Evolutionary conservation across 2,113 vertebrate species (phyloP), one percentile per base, ranked within the genome.

Genomic region (Rhipidura dahli): DNA sequence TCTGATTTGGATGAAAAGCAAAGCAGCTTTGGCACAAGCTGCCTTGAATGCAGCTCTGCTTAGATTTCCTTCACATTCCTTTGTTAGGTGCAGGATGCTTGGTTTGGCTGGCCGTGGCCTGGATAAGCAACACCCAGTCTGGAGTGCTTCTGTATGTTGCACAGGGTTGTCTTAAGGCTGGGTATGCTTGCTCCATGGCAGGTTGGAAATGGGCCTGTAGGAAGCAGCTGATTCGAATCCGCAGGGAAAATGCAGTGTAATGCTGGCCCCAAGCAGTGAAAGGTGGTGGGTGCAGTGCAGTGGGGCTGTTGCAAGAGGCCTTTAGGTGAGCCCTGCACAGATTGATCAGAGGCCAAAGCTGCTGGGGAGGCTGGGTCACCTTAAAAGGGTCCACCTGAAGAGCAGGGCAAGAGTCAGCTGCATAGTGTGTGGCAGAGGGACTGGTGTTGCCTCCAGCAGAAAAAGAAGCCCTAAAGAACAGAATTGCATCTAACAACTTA

Each of bases 281-380:
- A 8, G 27, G 31, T 16, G 2, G 54, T 3, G n/a, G 4, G 40
- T 2, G n/a, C 37, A 4, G 21, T 0, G 13, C 1, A 0, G 27
- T 23, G 75, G n/a, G 68, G 30, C 51, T 30, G 0, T 5, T 45
- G 6, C 4, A 1, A 1, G 42, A 33, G 45, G 23, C 69, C 11
- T 1, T n/a, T 16, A 2, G 2, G 2, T 15, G 6, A 6, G 26
- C 68, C n/a, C 24, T 10, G 31, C 2, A 0, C 3, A 7, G 21
- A 7, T 21, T 10, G 22, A 26, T 5, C 35, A 13, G 2, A 21
- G 30, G 53, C 35, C 49, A 1, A 4, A 15, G 87, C 35, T 21
- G 63, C 66, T n/a, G 66, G 20, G 66, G 54, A 12, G 51, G 13
- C 10, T 13, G 45, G 10, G 42, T 42, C 7, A 0, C 0, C 1